phyloP scores from a whole-genome alignment of 2,797 vertebrate species.

The Chelon auratus region DNA sequence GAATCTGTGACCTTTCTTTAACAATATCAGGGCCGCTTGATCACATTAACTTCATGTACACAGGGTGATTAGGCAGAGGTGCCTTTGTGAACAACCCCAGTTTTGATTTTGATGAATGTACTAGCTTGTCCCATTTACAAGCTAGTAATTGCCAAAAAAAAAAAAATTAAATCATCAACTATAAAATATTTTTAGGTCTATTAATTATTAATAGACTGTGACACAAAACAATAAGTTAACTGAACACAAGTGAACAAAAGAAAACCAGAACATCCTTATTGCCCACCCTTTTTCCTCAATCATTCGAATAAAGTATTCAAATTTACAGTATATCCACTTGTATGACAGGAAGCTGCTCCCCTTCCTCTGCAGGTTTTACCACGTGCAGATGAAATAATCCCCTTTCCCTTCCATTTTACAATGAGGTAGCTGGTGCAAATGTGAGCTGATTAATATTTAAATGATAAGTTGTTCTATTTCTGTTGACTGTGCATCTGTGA shows the following conservation, averaged over 20 bases:
- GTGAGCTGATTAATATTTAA: constrained; percentile 15
- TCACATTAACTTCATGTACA: background rate
- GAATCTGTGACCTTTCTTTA: background rate
- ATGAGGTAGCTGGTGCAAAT: constrained; percentile 1
- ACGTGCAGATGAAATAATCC: background rate
- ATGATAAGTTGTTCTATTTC: constrained; percentile 22
- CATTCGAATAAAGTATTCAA: background rate
- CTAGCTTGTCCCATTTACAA: constrained; percentile 10
- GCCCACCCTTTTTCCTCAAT: background rate
- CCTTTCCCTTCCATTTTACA: background rate
- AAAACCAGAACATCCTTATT: too few relatives aligned
- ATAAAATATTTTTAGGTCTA: too few relatives aligned
- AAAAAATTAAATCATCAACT: constrained; percentile 5
- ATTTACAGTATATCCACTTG: background rate
- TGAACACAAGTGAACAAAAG: too few relatives aligned
- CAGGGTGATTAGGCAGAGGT: too few relatives aligned
- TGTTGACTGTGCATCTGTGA: constrained; percentile 19
- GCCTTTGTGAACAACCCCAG: too few relatives aligned
- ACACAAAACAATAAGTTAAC: too few relatives aligned
- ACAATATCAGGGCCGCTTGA: background rate
- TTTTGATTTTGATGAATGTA: background rate
- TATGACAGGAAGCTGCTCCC: background rate
- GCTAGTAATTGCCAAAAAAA: constrained; percentile 4
- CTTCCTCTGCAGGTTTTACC: background rate
- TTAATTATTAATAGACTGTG: too few relatives aligned